Evolutionary conservation across 1,140 invertebrate genomes (phyloP), one percentile per base, ranked within the genome.

Genomic region (Solen grandis): DNA sequence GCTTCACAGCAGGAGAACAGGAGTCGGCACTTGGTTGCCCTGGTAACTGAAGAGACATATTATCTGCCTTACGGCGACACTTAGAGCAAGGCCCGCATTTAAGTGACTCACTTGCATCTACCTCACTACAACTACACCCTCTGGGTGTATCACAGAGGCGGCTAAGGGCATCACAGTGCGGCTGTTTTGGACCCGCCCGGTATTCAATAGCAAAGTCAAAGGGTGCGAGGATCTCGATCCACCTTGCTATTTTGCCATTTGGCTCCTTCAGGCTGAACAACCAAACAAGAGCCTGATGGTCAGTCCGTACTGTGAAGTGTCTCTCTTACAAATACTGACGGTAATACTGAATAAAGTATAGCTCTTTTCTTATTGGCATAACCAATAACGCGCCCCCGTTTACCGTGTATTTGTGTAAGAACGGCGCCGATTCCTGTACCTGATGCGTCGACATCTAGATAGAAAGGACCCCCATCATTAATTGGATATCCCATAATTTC

Each of bases 131-230:
- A 19, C 41, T 41, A 31, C 35, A 16, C 31, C 38, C 46, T 33
- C 4, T 55, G 50, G 50, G 36, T 59, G n/a, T 76, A 41, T 60
- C 46, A 29, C 50, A 63, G 33, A n/a, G n/a, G n/a, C 83, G 36
- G 10, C 63, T 78, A 19, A 89, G 52, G 19, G 75, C 76, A 66
- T 89, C 88, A 5, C 76, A 83, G 74, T 88, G n/a, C n/a, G n/a
- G n/a, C n/a, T n/a, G n/a, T n/a, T n/a, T n/a, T n/a, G n/a, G n/a
- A n/a, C n/a, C n/a, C n/a, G n/a, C n/a, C n/a, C n/a, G n/a, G n/a
- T n/a, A n/a, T n/a, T n/a, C n/a, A n/a, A n/a, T n/a, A n/a, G 85
- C 14, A 57, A 88, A 69, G n/a, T 87, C 65, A 66, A 78, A 90
- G 27, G 25, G 33, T 70, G 81, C 78, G n/a, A 90, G 57, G 29